Evolutionary conservation across 92 coral and sea anemone species (phyloP).

Genomic region (Porites rus): DNA sequence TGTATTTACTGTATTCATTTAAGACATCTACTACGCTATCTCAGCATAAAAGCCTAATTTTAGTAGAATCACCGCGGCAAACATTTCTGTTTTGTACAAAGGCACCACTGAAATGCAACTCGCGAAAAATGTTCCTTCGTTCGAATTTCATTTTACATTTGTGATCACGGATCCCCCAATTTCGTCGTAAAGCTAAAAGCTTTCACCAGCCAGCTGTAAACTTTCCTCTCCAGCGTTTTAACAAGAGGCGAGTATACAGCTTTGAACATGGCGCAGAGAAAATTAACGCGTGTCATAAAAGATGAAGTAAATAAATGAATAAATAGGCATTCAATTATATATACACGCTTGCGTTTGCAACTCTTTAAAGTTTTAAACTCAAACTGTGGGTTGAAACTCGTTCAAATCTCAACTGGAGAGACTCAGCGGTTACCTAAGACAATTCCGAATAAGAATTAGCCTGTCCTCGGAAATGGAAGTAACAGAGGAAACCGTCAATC

Average conservation of each 20-base stretch:
- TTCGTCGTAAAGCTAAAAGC: neutral
- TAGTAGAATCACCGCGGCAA: neutral
- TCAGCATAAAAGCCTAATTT: slow-evolving; percentile 3
- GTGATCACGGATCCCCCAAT: neutral
- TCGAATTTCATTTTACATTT: neutral
- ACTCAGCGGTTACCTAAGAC: neutral
- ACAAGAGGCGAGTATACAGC: neutral
- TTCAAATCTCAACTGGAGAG: neutral
- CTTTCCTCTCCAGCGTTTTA: neutral
- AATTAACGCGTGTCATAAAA: neutral
- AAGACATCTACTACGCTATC: slow-evolving; percentile 23
- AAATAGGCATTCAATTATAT: neutral
- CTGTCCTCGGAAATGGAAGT: neutral
- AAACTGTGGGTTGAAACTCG: neutral
- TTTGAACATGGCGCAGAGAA: neutral
- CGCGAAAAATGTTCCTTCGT: neutral
- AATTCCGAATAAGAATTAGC: too few relatives aligned
- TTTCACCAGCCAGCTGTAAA: neutral
- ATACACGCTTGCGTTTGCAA: neutral
- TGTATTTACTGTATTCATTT: slow-evolving; percentile 5
- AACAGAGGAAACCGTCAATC: neutral
- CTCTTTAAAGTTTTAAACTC: neutral
- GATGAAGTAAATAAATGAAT: neutral
- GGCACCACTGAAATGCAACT: neutral
- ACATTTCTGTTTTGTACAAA: neutral